phyloP scores from a whole-genome alignment of 2,113 vertebrate species.

The Malaclemys terrapin region DNA sequence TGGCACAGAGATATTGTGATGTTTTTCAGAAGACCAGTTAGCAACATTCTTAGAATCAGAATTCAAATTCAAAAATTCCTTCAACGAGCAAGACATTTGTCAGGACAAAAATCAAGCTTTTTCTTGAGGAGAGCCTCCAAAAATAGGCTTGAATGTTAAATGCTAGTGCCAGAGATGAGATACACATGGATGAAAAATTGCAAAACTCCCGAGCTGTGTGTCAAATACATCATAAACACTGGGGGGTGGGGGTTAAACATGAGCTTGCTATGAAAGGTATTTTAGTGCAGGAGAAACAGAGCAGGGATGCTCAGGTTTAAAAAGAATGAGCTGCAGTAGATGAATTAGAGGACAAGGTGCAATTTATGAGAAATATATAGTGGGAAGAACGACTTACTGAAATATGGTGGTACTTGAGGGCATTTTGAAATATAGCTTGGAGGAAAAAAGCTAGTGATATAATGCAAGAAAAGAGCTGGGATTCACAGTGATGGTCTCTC shows the following conservation, averaged over 20 bases:
- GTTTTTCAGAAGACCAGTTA: not conserved
- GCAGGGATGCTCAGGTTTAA: slow-evolving; percentile 39
- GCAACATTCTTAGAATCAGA: not conserved
- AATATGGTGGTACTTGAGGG: not conserved
- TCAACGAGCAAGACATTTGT: not conserved
- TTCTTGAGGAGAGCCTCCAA: not conserved
- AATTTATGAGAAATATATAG: slow-evolving; percentile 50
- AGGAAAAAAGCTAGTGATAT: not conserved
- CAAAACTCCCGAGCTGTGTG: slow-evolving; percentile 32
- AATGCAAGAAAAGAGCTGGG: not conserved
- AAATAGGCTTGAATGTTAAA: slow-evolving; percentile 55
- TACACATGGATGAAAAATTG: slow-evolving; percentile 37
- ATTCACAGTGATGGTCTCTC: not conserved
- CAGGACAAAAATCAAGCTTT: not conserved
- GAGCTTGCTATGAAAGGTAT: slow-evolving; percentile 21
- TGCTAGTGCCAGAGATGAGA: not conserved
- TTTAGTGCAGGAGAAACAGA: slow-evolving; percentile 43
- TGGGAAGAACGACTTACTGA: not conserved
- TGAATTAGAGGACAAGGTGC: slow-evolving; percentile 30
- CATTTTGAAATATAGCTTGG: not conserved
- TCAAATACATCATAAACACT: slow-evolving; percentile 45
- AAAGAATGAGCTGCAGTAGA: slow-evolving; percentile 34
- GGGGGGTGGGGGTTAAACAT: not conserved
- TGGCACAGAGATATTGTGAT: not conserved
- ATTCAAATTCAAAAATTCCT: not conserved